phyloP scores from a whole-genome alignment of 2,113 vertebrate species.

The Pedionomus torquatus region DNA sequence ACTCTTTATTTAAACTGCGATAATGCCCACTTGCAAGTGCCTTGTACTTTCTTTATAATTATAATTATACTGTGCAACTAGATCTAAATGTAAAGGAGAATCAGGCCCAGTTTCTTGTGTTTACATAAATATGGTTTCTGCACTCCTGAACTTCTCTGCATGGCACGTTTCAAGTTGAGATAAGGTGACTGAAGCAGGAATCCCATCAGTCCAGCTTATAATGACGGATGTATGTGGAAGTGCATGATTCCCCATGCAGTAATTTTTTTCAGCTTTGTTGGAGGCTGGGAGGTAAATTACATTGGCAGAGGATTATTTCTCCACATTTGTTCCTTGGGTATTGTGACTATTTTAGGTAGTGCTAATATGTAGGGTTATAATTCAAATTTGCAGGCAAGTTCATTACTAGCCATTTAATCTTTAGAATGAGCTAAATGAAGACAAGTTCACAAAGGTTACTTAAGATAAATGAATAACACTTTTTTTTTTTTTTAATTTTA shows the following conservation, averaged over 20 bases:
- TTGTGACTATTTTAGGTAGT: background rate
- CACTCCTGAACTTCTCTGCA: background rate
- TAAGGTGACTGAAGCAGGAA: background rate
- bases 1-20: background rate
- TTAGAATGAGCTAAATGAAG: background rate
- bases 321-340: background rate
- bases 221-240: background rate
- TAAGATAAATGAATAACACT: background rate
- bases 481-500: background rate
- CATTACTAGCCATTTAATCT: background rate
- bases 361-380: background rate
- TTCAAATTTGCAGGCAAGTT: background rate
- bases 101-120: background rate
- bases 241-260: background rate
- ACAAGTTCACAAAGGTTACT: background rate
- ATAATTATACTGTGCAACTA: background rate
- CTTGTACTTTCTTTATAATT: background rate
- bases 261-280: background rate
- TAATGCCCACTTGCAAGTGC: background rate
- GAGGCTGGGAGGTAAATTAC: background rate
- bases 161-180: background rate
- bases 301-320: background rate
- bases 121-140: background rate
- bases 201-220: background rate
- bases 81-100: background rate